These are phyloP conservation scores for Aleiodes testaceus DNA, from an alignment of 2,888 invertebrate genomes.

Conservation along the genomic window DNA sequence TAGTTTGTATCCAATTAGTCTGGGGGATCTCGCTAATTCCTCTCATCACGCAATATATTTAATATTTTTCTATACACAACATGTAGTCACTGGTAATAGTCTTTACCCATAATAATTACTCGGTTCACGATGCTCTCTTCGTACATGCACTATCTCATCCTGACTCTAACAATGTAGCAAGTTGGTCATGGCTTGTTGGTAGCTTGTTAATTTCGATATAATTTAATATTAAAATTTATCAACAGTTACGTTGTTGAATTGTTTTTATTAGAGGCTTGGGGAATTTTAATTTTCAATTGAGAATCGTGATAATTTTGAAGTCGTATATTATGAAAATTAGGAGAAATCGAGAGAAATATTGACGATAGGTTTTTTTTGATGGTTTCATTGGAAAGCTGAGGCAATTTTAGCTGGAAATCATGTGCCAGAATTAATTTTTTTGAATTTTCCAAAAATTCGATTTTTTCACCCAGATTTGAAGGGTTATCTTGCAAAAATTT, in stretches of 20 bases:
- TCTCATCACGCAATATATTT: conserved; percentile 49
- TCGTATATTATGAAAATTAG: no score
- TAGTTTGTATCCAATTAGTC: conserved; percentile 52
- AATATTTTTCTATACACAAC: conserved; percentile 17
- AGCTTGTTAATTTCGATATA: conserved; percentile 23
- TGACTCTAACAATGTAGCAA: conserved; percentile 28
- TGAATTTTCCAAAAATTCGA: not conserved
- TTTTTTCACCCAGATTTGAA: no score
- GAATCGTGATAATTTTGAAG: no score
- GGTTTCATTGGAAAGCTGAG: no score
- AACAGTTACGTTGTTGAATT: conserved; percentile 1
- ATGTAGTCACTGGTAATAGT: conserved; percentile 16
- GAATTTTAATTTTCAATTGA: conserved; percentile 2
- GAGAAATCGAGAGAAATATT: no score
- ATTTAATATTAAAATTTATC: conserved; percentile 15
- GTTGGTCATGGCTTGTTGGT: conserved; percentile 26
- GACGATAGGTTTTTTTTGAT: no score
- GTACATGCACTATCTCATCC: not conserved
- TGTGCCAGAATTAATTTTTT: no score
- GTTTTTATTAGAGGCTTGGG: not conserved
- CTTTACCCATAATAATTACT: conserved; percentile 26
- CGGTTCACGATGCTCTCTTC: conserved; percentile 17
- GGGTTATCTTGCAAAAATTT: no score
- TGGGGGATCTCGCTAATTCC: conserved; percentile 49
- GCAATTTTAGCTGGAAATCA: no score